Percentiles rank a stretch among this genome's conserved stretches.
phyloP scores from a whole-genome alignment of 2,113 vertebrate genomes.

The Hystrix brachyura region DNA sequence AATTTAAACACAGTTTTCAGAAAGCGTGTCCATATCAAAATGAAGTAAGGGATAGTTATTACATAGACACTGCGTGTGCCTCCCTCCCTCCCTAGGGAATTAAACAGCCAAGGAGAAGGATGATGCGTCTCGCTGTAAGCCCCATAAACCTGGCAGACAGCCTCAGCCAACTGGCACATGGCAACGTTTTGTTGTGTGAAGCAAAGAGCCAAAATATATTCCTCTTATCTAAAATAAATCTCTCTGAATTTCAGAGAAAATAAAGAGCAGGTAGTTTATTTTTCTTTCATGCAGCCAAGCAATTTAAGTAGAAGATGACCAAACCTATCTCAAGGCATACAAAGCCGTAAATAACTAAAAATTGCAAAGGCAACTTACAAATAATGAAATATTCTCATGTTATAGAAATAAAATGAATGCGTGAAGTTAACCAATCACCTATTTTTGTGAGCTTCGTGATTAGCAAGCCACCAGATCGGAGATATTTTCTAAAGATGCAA shows the following conservation, averaged over 20 bases:
- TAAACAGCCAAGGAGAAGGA: constrained; percentile 2
- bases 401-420: constrained; percentile 65
- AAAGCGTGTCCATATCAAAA: not conserved
- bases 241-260: constrained; percentile 20
- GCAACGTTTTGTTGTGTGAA: not conserved
- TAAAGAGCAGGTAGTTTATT: not conserved
- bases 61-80: not conserved
- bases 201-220: constrained; percentile 38
- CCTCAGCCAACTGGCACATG: not conserved
- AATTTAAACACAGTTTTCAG: not conserved
- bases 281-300: not conserved
- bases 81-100: not conserved
- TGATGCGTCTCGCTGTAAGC: not conserved
- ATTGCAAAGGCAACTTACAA: constrained; percentile 4
- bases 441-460: constrained; percentile 53
- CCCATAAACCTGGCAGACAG: not conserved
- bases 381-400: constrained; percentile 27
- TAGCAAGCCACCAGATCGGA: constrained; percentile 57
- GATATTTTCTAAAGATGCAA: constrained; percentile 65
- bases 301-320: constrained; percentile 10
- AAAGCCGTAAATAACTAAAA: constrained; percentile 59
- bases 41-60: not conserved
- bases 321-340: not conserved
- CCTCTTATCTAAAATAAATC: constrained; percentile 51
- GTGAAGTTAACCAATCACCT: constrained; percentile 46